A percentile compares a stretch with the other conserved stretches of the same genome.
phyloP scores from a whole-genome alignment of 2,888 invertebrate species.

The Cataglyphis livida region DNA sequence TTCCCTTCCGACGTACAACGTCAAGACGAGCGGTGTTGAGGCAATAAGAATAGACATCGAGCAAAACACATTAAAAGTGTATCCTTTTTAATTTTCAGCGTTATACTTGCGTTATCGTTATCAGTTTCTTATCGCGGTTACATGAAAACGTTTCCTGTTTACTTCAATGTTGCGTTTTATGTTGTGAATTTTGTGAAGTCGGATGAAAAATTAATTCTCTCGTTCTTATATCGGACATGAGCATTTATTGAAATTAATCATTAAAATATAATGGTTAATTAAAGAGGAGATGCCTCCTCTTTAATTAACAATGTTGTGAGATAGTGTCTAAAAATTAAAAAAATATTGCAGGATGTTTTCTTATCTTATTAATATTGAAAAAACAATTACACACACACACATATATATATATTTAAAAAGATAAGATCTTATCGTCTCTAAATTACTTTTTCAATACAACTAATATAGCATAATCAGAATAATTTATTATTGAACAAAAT shows the following conservation, averaged over 20 bases:
- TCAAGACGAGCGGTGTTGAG: neutral
- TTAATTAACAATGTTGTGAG: neutral
- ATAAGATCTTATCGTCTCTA: neutral
- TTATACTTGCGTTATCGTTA: neutral
- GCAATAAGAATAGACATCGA: neutral
- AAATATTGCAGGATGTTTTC: neutral
- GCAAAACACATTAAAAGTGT: neutral
- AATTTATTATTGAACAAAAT: neutral
- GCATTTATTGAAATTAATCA: neutral
- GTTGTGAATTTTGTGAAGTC: no score
- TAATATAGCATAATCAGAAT: neutral
- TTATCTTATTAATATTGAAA: neutral
- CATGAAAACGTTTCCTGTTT: neutral
- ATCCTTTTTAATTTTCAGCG: slow-evolving; percentile 4
- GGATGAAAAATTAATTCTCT: slow-evolving; percentile 1
- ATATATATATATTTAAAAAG: neutral
- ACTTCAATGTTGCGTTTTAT: neutral
- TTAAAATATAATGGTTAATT: neutral
- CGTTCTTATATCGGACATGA: neutral
- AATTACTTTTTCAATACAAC: neutral
- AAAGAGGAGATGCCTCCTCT: neutral
- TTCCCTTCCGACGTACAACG: neutral
- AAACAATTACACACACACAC: neutral
- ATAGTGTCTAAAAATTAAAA: neutral
- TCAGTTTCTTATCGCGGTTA: neutral